Base-by-base conservation (phyloP, 2,113 vertebrate genomes). In the Petrocephalus zakoni region DNA sequence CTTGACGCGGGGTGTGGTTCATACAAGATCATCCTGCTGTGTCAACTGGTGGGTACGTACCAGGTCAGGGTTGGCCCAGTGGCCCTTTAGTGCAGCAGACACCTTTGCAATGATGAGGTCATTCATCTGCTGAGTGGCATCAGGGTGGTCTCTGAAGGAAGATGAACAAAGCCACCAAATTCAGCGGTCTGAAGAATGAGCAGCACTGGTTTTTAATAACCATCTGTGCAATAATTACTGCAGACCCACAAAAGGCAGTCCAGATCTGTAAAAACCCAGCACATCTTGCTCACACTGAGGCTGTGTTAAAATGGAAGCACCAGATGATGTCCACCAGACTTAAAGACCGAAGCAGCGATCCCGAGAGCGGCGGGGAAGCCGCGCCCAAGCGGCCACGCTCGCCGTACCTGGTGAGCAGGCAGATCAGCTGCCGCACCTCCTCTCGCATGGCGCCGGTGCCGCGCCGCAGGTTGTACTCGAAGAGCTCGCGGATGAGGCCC, bases 41-140 rank as follows among this genome's bases (percentile, higher is more conserved):
- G 19, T 42, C 11, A 5, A 52, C 3, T 10, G 1, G 61, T 29
- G 37, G 22, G 21, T n/a, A 92, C 96, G 93, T 94, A 99, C 98
- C 97, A 99, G 92, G 90, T 99, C 98, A 52, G 98, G 98, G 90
- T 99, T 99, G 85, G 98, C 98, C 98, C 98, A 98, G 90, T 99
- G 98, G 87, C 98, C 98, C 93, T 99, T 99, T 87, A 99, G 95
- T 56, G 98, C 98, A 0, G 98, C 95, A 0, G 98, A 99, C 90
- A 99, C 98, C 91, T 99, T 99, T 89, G 96, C 96, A 7, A 99
- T 98, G 90, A 99, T 99, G 86, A 99, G 95, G 90, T 99, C 98
- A 19, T 99, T 99, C 98, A 99, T 98, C 90, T 99, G 98, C 90
- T 99, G 97, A 0, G 98, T 99, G 92, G 98, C 98, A 91, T 99